phyloP scores from a whole-genome alignment of 1,140 invertebrate species.

The Hydropsyche tenuis region DNA sequence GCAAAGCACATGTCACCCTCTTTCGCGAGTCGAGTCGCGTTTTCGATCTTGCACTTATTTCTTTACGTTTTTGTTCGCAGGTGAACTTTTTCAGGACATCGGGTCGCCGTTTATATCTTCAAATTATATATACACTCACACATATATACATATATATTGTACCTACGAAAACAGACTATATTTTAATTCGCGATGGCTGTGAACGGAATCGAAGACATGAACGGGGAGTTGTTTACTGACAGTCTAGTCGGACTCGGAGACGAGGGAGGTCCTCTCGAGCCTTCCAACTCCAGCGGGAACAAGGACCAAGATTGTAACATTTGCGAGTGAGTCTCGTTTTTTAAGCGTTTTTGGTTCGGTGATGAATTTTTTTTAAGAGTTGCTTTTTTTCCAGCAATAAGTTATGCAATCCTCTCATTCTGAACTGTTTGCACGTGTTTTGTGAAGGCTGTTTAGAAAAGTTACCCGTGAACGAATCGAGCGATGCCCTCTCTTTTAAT shows the following conservation, averaged over 20 bases:
- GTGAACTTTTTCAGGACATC: not conserved
- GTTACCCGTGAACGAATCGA: conserved; percentile 73
- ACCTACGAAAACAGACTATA: conserved; percentile 7
- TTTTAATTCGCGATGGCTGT: conserved; percentile 46
- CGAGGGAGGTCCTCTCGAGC: conserved; percentile 60
- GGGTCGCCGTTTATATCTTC: not conserved
- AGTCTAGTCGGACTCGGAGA: conserved; percentile 60
- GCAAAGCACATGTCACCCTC: too few relatives aligned
- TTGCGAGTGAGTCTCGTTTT: conserved; percentile 59
- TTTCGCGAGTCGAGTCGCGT: not conserved
- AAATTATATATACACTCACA: not conserved
- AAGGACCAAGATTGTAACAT: conserved; percentile 63
- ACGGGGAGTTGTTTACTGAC: conserved; percentile 62
- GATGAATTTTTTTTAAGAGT: not conserved
- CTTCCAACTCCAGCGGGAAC: conserved; percentile 58
- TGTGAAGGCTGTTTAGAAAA: conserved; percentile 88
- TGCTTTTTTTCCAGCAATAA: conserved; percentile 66
- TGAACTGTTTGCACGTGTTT: conserved; percentile 92
- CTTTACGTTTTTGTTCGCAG: not conserved
- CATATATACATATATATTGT: conserved; percentile 2
- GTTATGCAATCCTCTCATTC: conserved; percentile 79
- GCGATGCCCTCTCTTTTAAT: conserved; percentile 66
- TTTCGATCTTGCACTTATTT: not conserved
- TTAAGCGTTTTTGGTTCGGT: not conserved
- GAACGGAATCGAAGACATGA: conserved; percentile 60